A percentile compares a stretch with the other conserved stretches of the same genome.
Conservation (phyloP, 2,113 vertebrate genomes). For the Poeciliopsis occidentalis region DNA sequence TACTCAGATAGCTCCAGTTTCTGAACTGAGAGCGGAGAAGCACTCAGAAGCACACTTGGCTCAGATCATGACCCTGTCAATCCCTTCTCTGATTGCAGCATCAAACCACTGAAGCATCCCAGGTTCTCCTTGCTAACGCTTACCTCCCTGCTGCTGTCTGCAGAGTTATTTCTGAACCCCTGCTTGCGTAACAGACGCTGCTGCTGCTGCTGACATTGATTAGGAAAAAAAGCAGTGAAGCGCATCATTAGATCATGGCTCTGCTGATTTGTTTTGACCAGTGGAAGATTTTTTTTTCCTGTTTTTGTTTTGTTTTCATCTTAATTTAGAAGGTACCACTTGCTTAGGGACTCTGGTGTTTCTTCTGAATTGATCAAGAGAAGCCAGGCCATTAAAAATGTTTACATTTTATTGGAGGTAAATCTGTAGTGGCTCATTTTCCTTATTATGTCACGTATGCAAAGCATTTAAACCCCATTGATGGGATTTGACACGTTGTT, state of each 20-base stretch:
- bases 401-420: background rate
- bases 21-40: conserved; percentile 21
- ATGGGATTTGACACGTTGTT: too few species aligned
- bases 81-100: conserved; percentile 53
- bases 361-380: background rate
- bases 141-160: conserved; percentile 34
- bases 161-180: conserved; percentile 32
- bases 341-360: background rate
- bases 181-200: conserved; percentile 41
- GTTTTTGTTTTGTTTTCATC: background rate
- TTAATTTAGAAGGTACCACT: background rate
- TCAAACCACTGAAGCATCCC: conserved; percentile 26
- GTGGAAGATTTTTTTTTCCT: conserved; percentile 7
- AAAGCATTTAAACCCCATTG: background rate
- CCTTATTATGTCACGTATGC: background rate
- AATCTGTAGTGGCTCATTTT: background rate
- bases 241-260: conserved; percentile 21
- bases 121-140: conserved; percentile 22
- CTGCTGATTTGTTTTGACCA: conserved; percentile 17
- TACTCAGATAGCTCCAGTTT: conserved; percentile 11
- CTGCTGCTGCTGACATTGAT: conserved; percentile 34
- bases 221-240: conserved; percentile 32
- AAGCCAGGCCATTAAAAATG: background rate
- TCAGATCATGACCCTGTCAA: conserved; percentile 51
- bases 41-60: conserved; percentile 15